These are phyloP conservation scores for Mythimna ferrago DNA, from an alignment of 2,888 invertebrate species.

Conservation along the genomic window DNA sequence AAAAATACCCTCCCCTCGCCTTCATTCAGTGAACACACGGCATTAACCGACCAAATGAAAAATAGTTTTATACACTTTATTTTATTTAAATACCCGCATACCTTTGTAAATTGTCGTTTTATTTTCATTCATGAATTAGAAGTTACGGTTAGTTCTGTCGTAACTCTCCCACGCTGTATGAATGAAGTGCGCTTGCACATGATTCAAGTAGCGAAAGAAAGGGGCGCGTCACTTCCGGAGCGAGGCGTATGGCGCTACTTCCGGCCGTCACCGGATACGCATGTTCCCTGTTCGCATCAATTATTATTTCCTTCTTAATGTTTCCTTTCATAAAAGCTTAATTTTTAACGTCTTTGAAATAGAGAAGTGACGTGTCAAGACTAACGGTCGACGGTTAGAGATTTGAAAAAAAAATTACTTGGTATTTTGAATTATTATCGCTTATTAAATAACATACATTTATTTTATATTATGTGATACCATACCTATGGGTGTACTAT, in stretches of 20 bases:
- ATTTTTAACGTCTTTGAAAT: conserved; percentile 65
- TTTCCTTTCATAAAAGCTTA: conserved; percentile 79
- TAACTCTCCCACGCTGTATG: conserved; percentile 86
- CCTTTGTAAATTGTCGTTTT: conserved; percentile 75
- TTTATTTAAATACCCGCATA: conserved; percentile 75
- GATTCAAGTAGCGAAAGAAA: conserved; percentile 81
- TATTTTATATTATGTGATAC: too few species aligned
- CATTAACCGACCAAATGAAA: conserved; percentile 75
- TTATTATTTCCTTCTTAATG: conserved; percentile 88
- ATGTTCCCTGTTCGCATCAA: conserved; percentile 85
- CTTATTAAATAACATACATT: too few species aligned
- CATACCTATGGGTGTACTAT: background rate
- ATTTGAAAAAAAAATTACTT: background rate
- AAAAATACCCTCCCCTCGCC: conserved; percentile 78
- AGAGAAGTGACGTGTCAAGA: conserved; percentile 42
- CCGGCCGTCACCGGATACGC: conserved; percentile 85
- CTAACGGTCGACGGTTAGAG: conserved; percentile 12
- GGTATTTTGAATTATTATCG: background rate
- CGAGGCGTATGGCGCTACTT: conserved; percentile 85
- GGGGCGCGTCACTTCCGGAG: conserved; percentile 87
- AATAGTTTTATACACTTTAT: conserved; percentile 71
- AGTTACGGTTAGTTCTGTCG: conserved; percentile 79
- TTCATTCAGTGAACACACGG: conserved; percentile 76
- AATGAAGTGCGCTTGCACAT: conserved; percentile 77
- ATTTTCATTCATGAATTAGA: conserved; percentile 85